phyloP scores from a whole-genome alignment of 2,797 vertebrate species.

The Peromyscus melanophrys region DNA sequence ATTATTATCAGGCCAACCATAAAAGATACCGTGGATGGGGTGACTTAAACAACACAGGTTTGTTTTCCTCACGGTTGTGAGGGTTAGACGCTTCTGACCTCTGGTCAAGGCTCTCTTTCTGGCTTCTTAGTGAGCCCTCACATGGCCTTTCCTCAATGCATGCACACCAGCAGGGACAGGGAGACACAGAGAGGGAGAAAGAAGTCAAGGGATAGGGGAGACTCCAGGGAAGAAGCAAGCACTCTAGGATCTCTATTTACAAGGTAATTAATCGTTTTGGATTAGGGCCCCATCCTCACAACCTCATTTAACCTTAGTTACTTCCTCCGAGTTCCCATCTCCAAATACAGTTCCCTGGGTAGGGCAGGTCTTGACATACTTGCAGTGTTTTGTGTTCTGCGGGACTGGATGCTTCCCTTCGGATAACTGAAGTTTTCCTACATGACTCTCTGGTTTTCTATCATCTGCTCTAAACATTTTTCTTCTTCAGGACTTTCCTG shows the following conservation, averaged over 20 bases:
- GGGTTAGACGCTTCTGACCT: not conserved
- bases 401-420: not conserved
- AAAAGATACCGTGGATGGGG: not conserved
- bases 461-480: not conserved
- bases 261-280: not conserved
- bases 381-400: not conserved
- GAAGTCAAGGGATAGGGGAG: too few species aligned
- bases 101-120: not conserved
- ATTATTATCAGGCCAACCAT: not conserved
- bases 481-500: slow-evolving; percentile 18
- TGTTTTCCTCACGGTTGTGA: not conserved
- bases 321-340: not conserved
- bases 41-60: not conserved
- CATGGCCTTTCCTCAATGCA: not conserved
- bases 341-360: not conserved
- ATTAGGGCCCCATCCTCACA: not conserved
- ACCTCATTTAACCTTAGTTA: not conserved
- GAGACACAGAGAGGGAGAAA: not conserved
- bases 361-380: not conserved
- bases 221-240: not conserved
- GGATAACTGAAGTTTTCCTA: slow-evolving; percentile 29
- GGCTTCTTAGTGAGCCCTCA: not conserved
- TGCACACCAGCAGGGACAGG: not conserved
- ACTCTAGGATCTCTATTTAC: not conserved
- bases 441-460: not conserved